Conservation (phyloP, 2,888 invertebrate species). For the Drosophila anomalata region DNA sequence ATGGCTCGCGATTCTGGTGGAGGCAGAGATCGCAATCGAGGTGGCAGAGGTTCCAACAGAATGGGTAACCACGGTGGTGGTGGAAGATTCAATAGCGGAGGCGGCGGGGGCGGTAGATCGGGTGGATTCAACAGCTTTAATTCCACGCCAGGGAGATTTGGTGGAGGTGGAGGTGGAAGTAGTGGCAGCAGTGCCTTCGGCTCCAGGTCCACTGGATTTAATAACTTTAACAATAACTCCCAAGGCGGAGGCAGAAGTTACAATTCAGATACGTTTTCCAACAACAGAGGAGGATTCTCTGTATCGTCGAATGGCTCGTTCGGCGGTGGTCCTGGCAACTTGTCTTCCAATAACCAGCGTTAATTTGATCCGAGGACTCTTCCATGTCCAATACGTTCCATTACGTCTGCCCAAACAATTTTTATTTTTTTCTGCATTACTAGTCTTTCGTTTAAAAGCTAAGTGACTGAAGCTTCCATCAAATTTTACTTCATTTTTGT, state of each 20-base stretch:
- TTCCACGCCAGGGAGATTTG: conserved; percentile 25
- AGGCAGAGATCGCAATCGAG: conserved; percentile 73
- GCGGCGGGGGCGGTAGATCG: conserved; percentile 40
- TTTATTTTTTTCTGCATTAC: background rate
- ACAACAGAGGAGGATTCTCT: background rate
- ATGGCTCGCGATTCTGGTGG: conserved; percentile 87
- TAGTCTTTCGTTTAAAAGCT: conserved; percentile 2
- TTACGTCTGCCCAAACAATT: background rate
- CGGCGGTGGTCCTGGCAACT: background rate
- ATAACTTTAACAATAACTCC: conserved; percentile 5
- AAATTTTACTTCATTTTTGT: background rate
- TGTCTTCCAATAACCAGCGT: conserved; percentile 1
- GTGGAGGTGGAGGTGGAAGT: conserved; percentile 36
- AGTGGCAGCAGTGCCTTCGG: conserved; percentile 38
- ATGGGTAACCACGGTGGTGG: conserved; percentile 48
- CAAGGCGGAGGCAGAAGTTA: conserved; percentile 35
- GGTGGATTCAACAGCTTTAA: conserved; percentile 38
- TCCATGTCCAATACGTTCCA: conserved; percentile 5
- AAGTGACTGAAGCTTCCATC: conserved; percentile 7
- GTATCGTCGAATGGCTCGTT: background rate
- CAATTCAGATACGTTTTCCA: background rate
- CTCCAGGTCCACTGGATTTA: conserved; percentile 24
- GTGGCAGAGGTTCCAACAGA: conserved; percentile 76
- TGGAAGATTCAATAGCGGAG: conserved; percentile 32
- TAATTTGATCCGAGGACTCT: background rate